Percentiles rank a stretch among this genome's conserved stretches.
phyloP scores from a whole-genome alignment of 2,888 invertebrate species.

The Euzophera pinguis region DNA sequence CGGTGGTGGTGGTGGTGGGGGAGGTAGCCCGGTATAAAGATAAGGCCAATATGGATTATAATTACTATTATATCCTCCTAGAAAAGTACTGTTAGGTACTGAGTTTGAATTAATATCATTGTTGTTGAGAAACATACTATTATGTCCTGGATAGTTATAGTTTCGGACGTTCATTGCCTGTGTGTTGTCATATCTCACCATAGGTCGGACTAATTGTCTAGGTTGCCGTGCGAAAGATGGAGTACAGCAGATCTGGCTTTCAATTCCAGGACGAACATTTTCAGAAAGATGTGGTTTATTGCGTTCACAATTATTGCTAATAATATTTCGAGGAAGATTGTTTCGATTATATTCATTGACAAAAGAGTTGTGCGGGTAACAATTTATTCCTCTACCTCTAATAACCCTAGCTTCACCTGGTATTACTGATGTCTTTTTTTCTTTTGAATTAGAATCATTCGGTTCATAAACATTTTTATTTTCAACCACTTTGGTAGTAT shows the following conservation, averaged over 20 bases:
- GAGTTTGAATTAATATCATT: background rate
- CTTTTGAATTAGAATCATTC: background rate
- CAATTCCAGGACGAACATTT: background rate
- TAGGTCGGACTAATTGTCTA: background rate
- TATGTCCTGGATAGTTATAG: background rate
- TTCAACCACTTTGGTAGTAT: background rate
- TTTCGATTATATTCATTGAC: background rate
- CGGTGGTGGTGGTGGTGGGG: conserved; percentile 17
- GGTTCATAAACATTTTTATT: background rate
- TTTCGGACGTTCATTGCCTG: background rate
- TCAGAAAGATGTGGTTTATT: background rate
- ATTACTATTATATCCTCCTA: background rate
- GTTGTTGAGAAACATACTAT: background rate
- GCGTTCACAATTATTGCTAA: too few relatives aligned
- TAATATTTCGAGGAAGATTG: background rate
- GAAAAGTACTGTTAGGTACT: background rate
- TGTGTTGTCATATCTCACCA: background rate
- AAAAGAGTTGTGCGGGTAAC: background rate
- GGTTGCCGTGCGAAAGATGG: background rate
- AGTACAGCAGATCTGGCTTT: background rate
- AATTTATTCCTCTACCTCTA: background rate
- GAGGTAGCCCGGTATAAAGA: conserved; percentile 9
- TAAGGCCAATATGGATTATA: conserved; percentile 15
- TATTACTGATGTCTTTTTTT: background rate
- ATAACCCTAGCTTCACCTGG: background rate